A percentile compares a stretch with the other conserved stretches of the same genome.
Evolutionary conservation across 2,888 invertebrate genomes (phyloP).

Genomic region (Trissolcus japonicus): DNA sequence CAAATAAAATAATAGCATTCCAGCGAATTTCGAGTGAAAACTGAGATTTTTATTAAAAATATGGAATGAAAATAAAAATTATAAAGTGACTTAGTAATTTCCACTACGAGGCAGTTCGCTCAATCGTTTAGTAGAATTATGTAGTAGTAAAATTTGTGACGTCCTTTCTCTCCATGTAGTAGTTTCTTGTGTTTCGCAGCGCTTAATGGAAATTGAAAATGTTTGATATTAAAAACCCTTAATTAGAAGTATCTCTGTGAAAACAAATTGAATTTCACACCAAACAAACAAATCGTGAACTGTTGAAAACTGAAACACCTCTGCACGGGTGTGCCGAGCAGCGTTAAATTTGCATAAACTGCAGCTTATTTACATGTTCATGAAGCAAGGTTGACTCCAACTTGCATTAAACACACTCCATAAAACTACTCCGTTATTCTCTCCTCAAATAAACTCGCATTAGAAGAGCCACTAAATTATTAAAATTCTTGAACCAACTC

Average conservation of each 20-base stretch:
- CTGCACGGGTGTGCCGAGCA: background rate
- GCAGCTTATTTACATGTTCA: conserved; percentile 33
- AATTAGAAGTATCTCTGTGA: too few relatives aligned
- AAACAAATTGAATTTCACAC: conserved; percentile 1
- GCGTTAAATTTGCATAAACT: conserved; percentile 37
- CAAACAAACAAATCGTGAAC: background rate
- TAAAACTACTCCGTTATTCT: conserved; percentile 12
- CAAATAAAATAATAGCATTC: too few relatives aligned
- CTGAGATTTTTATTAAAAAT: too few relatives aligned
- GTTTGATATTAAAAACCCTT: too few relatives aligned
- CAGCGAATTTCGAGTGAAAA: too few relatives aligned
- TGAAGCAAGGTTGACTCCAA: conserved; percentile 25
- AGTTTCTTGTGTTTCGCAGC: too few relatives aligned
- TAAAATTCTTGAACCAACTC: background rate
- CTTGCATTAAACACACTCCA: conserved; percentile 15
- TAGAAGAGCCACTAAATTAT: conserved; percentile 3
- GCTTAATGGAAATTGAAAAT: background rate
- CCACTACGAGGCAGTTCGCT: too few relatives aligned
- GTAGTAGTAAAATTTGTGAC: too few relatives aligned
- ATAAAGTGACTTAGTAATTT: too few relatives aligned
- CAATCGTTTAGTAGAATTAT: too few relatives aligned
- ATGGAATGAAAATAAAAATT: too few relatives aligned
- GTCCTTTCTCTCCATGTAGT: too few relatives aligned
- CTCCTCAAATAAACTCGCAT: conserved; percentile 10
- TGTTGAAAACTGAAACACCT: background rate